Evolutionary conservation across 2,888 invertebrate species (phyloP), one percentile per base, ranked within the genome.

Genomic region (Ichneumon xanthorius): DNA sequence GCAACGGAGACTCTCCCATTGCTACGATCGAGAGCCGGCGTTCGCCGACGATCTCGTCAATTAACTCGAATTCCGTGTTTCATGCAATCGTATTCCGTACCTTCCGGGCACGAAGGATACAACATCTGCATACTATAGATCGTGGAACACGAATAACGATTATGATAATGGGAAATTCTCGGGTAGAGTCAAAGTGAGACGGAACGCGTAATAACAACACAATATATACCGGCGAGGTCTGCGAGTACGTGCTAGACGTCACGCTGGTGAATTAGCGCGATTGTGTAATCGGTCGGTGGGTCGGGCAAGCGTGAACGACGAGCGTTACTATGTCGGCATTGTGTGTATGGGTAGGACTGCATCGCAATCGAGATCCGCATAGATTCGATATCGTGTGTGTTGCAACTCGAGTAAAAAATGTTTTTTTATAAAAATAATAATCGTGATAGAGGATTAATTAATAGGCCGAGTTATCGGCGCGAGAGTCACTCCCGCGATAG

Each of bases 211-310:
- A 61, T 72, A 68, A 72, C 65, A 48, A 80, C 55, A 80, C 37
- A 70, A 80, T 73, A 80, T 45, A 48, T 33, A 3, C 71, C 63
- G 40, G 45, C 75, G 40, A 26, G 26, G 11, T 45, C 48, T 2
- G 67, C 30, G 67, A 71, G 53, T 84, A 84, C 84, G 84, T 81
- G 84, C 78, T 53, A 71, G 78, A 72, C 77, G 81, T 84, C 84
- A 84, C 80, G 84, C 72, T 77, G 45, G 81, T 68, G 78, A 50
- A 81, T 84, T 84, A 58, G 33, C 77, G 63, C 73, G 77, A 84
- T 84, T 81, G 81, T 78, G 78, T 71, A 84, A 84, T 80, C 72
- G 70, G 67, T 71, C 80, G 65, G 58, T 58, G 45, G 63, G 73
- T 61, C 79, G 80, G 72, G 40, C 53, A 73, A 72, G 53, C 71